Base-by-base conservation (phyloP, 2,888 invertebrate genomes). In the Hemicrepidius hirtus region DNA sequence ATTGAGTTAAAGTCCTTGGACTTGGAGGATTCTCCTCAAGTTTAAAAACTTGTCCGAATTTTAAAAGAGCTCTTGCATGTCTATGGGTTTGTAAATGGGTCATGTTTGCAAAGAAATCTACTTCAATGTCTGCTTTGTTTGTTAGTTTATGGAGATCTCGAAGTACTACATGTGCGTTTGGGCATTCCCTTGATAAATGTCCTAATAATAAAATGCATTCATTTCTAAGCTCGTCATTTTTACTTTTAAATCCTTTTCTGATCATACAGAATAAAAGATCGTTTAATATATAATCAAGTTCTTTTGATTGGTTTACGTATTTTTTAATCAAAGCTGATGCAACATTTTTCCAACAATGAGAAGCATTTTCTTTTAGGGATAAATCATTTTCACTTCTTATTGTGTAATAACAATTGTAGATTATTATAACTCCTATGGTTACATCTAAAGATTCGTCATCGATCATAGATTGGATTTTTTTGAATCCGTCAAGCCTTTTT, bases 61-160 rank as follows among this genome's bases (percentile, higher is more conserved):
- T 94, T 13, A 93, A 85, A 53, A 98, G 84, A 0, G 97, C 98
- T 80, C 95, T 90, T 0, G 94, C 93, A 82, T 95, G 93, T 73
- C 97, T 90, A 84, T 97, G 96, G 68, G 93, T 87, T 88, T 98
- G 95, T 53, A 96, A 86, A 87, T 99, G 98, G 24, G 92, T 91
- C 82, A 97, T 92, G 84, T 98, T 98, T 82, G 96, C 95, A 84
- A 97, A 98, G 89, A 99, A 97, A 86, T 99, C 98, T 0, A 94
- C 93, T 85, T 98, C 97, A 7, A 89, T 85, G 84, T 98, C 97
- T 55, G 85, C 87, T 84, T 91, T 89, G 81, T 93, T 93, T 0
- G 91, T 88, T 35, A 95, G 86, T 37, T 88, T 86, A n/a, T 91
- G 88, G 67, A 95, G 86, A 86, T 96, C 95, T 16, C 89, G 87